Base-by-base conservation (phyloP, 2,113 vertebrate genomes). In the Centropristis striata region DNA sequence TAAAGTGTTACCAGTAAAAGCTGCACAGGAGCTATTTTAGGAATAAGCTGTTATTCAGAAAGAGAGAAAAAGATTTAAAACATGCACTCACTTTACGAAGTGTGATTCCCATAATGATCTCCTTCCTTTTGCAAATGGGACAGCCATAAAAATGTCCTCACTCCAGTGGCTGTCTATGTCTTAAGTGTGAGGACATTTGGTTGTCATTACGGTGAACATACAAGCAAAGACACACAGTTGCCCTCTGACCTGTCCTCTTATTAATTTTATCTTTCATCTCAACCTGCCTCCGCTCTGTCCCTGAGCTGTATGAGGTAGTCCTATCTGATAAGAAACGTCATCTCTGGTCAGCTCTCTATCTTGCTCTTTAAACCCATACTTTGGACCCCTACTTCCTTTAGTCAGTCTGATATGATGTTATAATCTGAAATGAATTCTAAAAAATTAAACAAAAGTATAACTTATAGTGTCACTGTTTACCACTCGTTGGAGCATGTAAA, bases 231-330 rank as follows among this genome's bases (percentile, higher is more conserved):
- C 13, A 53, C 18, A 57, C 2, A n/a, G 46, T 16, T 81, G 64
- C 25, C 27, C 84, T 69, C 8, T 78, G 53, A 55, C 46, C 39
- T 50, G 6, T 16, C 13, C 53, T 4, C 20, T 39, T 65, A 11
- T 66, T 75, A 11, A 44, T 37, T 59, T 42, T 41, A 75, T 54
- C 65, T 61, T 54, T 57, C 36, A 65, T 75, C 71, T 53, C 21
- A 66, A 46, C 20, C 21, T 23, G 53, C 20, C 21, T 71, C 28
- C 4, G 2, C 4, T 47, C 18, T n/a, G 47, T 65, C 39, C 53
- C 9, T 36, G 11, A 14, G 18, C 44, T 66, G 2, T 50, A 37
- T 0, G 2, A 64, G 14, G 25, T 44, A 6, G 32, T 32, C 6
- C 32, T 16, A 47, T 46, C 28, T 2, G 20, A 12, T 46, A 23